Base-by-base conservation (phyloP, 2,888 invertebrate species). In the Eremobia ochroleuca region DNA sequence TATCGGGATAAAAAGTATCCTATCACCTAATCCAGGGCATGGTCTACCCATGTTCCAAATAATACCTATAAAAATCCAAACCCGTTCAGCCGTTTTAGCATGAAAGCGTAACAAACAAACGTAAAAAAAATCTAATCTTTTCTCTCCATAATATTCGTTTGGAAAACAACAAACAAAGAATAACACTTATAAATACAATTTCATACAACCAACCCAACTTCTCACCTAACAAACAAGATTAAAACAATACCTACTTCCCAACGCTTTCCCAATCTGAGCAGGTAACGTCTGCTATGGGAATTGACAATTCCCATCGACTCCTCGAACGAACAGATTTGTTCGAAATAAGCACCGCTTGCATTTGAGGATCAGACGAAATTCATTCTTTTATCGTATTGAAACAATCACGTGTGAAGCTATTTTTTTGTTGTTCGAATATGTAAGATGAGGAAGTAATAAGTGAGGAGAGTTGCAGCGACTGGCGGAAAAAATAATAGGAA, bases 221-320 rank as follows among this genome's bases (percentile, higher is more conserved):
- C 25, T 21, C 46, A 55, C 18, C 37, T 21, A 76, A 58, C 61
- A 70, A 76, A 71, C 28, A 61, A 75, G 55, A 79, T 68, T 64
- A 71, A 71, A 82, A 65, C 62, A 64, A 21, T 49, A 72, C 25
- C 25, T 58, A 34, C 77, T 64, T 52, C 52, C 46, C 46, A 75
- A 49, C 34, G 6, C 25, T 21, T 77, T 80, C 65, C 43, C 73
- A 72, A 83, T 69, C 68, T 34, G 74, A 62, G 66, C 61, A 64
- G 73, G 77, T 81, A 81, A 85, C 66, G 69, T 72, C 65, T 79
- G 77, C 66, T 71, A 28, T 73, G 87, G 85, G 87, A 87, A 87
- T 85, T 74, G 74, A 28, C 66, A 67, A 81, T 76, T 76, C 85
- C 83, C 82, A 72, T 83, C 21, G 80, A 82, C 62, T 55, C 18